phyloP scores from a whole-genome alignment of 2,888 invertebrate genomes.

The Yponomeuta malinellus region DNA sequence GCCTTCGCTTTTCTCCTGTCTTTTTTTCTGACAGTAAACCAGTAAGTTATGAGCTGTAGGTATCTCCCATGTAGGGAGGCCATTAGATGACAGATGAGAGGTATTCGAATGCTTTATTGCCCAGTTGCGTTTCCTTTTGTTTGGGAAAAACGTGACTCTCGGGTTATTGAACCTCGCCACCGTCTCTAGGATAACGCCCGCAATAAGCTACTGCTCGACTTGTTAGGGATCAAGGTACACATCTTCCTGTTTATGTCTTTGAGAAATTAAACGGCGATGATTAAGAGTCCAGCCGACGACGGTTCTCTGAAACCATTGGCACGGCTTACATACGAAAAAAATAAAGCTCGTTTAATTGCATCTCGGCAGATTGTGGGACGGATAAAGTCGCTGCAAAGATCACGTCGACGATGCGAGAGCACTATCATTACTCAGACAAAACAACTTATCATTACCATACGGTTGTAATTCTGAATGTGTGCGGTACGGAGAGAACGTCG shows the following conservation, averaged over 20 bases:
- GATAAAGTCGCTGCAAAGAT: constrained; percentile 10
- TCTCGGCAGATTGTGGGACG: constrained; percentile 3
- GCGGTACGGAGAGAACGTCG: background rate
- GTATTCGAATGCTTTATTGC: constrained; percentile 61
- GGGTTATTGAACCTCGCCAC: constrained; percentile 50
- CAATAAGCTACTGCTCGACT: constrained; percentile 43
- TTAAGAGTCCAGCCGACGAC: constrained; percentile 3
- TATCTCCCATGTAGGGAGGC: constrained; percentile 41
- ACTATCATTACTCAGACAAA: constrained; percentile 7
- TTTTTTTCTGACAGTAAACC: constrained; percentile 49
- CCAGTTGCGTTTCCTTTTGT: constrained; percentile 37
- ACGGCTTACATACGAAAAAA: constrained; percentile 7
- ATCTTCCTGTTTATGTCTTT: constrained; percentile 41
- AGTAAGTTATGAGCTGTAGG: constrained; percentile 56
- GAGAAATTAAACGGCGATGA: constrained; percentile 14
- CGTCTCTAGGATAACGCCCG: constrained; percentile 46
- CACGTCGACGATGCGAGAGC: background rate
- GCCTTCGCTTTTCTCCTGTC: constrained; percentile 37
- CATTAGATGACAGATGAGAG: constrained; percentile 65
- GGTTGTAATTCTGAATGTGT: constrained; percentile 9
- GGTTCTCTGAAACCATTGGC: constrained; percentile 14
- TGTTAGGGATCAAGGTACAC: constrained; percentile 45
- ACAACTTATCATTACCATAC: constrained; percentile 8
- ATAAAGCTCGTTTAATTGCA: constrained; percentile 12
- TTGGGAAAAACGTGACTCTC: constrained; percentile 50